Base-by-base conservation (phyloP, 2,797 vertebrate species). In the Rhincodon typus region DNA sequence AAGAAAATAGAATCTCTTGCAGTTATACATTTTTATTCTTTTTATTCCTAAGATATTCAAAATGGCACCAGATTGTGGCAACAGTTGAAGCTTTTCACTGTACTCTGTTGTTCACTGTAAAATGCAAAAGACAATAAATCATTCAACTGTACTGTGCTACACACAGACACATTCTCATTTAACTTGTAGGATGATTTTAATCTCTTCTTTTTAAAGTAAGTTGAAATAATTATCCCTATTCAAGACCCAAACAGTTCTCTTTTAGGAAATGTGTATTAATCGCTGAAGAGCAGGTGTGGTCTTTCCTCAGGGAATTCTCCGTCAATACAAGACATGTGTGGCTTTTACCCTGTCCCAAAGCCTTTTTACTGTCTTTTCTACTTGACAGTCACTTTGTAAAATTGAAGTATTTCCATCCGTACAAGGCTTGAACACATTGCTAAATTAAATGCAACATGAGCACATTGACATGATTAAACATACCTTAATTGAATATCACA, bases 231-330 rank as follows among this genome's bases (percentile, higher is more conserved):
- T 72, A 50, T 94, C 93, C 34, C 27, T 42, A 1, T 13, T 34
- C 93, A 10, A 94, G 42, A 74, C 69, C 38, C 42, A 94, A 94
- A 94, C 69, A 46, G 27, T 94, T 30, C 27, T 94, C 67, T 46
- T 94, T 34, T 30, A 34, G 69, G 46, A 72, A 74, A 94, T 94
- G 27, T 74, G 25, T 34, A 42, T 74, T 94, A 94, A 94, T 94
- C 94, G 27, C 69, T 50, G 13, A 15, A 50, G 93, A 94, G 42
- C 93, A 72, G 93, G 42, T 70, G 69, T 74, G 46, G 94, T 94
- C 70, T 74, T 4, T 94, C 94, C 25, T 94, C 74, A 1, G 94
- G 30, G 94, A 74, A 94, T 74, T 74, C 69, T 94, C 25, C 25
- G 30, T 74, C 69, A 53, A 74, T n/a, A 27, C 66, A 94, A 50